A percentile compares a stretch with the other conserved stretches of the same genome.
phyloP scores from a whole-genome alignment of 2,797 vertebrate species.

The Cryptoprocta ferox region DNA sequence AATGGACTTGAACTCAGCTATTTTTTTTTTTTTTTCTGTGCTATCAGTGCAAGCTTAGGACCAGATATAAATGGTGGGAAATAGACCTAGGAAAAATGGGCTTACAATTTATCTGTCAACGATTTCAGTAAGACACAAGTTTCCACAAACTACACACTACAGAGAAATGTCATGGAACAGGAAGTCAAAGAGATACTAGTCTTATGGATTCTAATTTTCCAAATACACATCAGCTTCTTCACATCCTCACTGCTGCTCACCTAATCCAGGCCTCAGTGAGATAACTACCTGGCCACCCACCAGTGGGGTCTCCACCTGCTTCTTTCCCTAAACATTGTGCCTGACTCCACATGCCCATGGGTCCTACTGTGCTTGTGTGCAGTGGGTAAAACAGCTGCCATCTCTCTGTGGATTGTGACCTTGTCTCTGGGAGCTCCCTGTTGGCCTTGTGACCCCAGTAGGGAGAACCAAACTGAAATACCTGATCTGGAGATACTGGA shows the following conservation, averaged over 20 bases:
- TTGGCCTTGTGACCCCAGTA: not conserved
- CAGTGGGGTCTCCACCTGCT: not conserved
- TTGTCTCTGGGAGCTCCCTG: not conserved
- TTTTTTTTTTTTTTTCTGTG: not conserved
- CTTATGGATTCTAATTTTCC: accelerated
- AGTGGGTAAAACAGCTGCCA: accelerated
- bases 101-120: not conserved
- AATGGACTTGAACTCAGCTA: not conserved
- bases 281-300: not conserved
- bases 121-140: not conserved
- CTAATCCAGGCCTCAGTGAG: not conserved
- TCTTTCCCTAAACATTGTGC: too few relatives aligned
- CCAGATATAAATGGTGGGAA: not conserved
- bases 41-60: not conserved
- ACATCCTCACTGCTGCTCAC: too few relatives aligned
- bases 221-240: not conserved
- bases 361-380: not conserved
- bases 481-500: not conserved
- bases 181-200: too few relatives aligned
- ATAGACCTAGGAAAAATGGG: not conserved
- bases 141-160: not conserved
- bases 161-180: not conserved
- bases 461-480: not conserved
- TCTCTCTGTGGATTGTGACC: too few relatives aligned
- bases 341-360: accelerated